Conservation (phyloP, 2,888 invertebrate species). For the Altica lythri region DNA sequence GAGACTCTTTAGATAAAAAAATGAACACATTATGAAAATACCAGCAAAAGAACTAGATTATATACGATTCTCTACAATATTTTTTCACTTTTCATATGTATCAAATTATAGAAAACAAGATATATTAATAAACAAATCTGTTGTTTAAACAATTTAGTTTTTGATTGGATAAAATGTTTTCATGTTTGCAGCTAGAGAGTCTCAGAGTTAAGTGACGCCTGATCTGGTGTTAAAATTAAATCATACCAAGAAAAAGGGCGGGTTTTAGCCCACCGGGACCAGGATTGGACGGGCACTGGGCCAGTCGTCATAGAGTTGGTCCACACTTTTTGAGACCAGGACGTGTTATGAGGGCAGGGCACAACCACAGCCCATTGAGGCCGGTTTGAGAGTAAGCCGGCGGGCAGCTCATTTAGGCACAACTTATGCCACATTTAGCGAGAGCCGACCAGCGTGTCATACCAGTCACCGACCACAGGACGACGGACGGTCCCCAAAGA, state of each 20-base stretch:
- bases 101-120: no score
- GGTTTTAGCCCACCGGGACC: conserved; percentile 15
- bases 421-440: conserved; percentile 47
- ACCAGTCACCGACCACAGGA: conserved; percentile 39
- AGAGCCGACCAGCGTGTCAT: no score
- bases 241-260: conserved; percentile 27
- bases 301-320: conserved; percentile 21
- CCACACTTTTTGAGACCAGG: conserved; percentile 10
- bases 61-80: no score
- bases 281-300: conserved; percentile 10
- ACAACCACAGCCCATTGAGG: conserved; percentile 19
- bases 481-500: conserved; percentile 34
- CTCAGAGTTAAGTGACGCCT: conserved; percentile 14
- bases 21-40: no score
- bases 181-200: conserved; percentile 3
- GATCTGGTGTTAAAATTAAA: conserved; percentile 29
- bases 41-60: no score
- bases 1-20: no score
- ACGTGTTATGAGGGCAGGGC: conserved; percentile 4
- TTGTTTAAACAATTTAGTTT: no score
- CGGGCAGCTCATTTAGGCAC: conserved; percentile 47
- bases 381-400: conserved; percentile 17
- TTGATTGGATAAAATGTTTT: no score
- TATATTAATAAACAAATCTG: no score
- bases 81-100: no score